phyloP scores from a whole-genome alignment of 2,113 vertebrate species.

The Myotis brandtii region DNA sequence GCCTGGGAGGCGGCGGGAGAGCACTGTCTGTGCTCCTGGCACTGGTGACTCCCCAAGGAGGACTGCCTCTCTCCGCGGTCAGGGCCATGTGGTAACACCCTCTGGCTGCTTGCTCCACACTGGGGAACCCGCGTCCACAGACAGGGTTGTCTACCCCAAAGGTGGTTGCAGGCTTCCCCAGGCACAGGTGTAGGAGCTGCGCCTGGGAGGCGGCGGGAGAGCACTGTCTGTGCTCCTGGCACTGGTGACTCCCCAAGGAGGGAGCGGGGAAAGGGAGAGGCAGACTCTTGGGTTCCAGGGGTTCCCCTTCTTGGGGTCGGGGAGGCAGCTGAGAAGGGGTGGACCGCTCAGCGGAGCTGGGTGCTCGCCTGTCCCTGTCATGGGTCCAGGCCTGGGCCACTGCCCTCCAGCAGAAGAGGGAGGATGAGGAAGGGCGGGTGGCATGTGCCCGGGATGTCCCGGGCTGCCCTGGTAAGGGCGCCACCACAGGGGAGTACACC shows the following conservation, averaged over 20 bases:
- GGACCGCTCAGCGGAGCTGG: neutral
- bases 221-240: neutral
- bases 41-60: neutral
- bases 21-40: neutral
- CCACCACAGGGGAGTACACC: neutral
- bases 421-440: neutral
- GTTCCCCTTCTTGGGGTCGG: neutral
- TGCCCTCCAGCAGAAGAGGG: neutral
- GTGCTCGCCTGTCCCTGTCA: neutral
- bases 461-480: neutral
- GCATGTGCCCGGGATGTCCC: neutral
- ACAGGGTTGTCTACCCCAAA: neutral
- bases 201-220: neutral
- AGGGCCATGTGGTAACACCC: slow-evolving; percentile 72
- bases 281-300: neutral
- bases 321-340: neutral
- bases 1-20: neutral
- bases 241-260: neutral
- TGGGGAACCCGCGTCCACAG: neutral
- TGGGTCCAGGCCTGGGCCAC: neutral
- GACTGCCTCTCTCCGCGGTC: slow-evolving; percentile 25
- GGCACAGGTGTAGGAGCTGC: neutral
- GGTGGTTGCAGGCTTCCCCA: neutral
- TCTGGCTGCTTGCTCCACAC: neutral
- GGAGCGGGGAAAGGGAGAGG: neutral